Evolutionary conservation across 2,113 vertebrate genomes (phyloP), one percentile per base, ranked within the genome.

Genomic region (Genyomyrus donnyi): DNA sequence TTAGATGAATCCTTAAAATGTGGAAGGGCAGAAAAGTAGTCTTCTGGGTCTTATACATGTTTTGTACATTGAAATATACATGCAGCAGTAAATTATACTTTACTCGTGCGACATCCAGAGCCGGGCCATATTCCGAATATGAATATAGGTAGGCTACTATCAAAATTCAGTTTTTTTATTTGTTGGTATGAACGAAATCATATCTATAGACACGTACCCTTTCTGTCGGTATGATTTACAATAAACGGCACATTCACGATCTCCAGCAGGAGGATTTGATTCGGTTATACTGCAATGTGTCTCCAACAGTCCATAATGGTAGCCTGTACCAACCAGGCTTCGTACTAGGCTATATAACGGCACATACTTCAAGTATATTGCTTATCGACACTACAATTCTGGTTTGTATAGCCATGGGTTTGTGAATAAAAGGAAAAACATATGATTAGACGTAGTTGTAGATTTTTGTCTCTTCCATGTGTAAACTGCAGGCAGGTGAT

Each of bases 221-320:
- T 48, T 48, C 9, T 24, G 45, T n/a, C 39, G 83, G 83, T 48
- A 85, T 42, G 39, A 48, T 66, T 50, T 35, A 31, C 39, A 50
- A 13, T 66, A 89, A 83, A 39, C 66, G 3, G 62, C 5, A 48
- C 31, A 52, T 85, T 74, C 52, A 21, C 42, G 10, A 70, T 70
- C 62, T 31, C 10, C 62, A 70, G 62, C 48, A 17, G 50, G 48
- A 89, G 66, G 66, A 74, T 50, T 31, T 89, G 35, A 77, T 53
- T 31, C 53, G 2, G 39, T 45, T 49, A 31, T 77, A 56, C 89
- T 90, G 89, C 89, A 90, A 62, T 87, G 89, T 70, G 39, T 17
- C n/a, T 62, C 24, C 27, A 27, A 49, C 46, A 90, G 13, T 53
- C 6, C n/a, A 35, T 49, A 83, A 42, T 46, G 42, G 83, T 46